Evolutionary conservation across 1,140 invertebrate species (phyloP), one percentile per base, ranked within the genome.

Genomic region (Notospermus geniculatus): DNA sequence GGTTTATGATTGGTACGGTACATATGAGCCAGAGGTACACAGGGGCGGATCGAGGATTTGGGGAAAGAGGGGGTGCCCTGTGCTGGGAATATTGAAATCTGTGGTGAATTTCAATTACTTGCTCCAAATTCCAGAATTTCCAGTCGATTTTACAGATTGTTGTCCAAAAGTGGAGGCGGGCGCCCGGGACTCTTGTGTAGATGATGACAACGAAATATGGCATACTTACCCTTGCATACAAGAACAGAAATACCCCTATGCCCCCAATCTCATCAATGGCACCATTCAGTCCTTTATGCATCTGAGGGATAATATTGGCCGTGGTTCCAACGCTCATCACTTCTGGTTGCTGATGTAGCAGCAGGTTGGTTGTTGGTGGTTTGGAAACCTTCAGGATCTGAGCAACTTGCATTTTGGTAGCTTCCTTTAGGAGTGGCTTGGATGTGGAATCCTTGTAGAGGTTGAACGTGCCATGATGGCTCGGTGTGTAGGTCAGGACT

Each of bases 141-240:
- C n/a, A n/a, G n/a, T n/a, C n/a, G n/a, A n/a, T n/a, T n/a, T n/a
- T n/a, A n/a, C n/a, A n/a, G n/a, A n/a, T n/a, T n/a, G n/a, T n/a
- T n/a, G n/a, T n/a, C n/a, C n/a, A n/a, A n/a, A n/a, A n/a, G n/a
- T n/a, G n/a, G n/a, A n/a, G n/a, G n/a, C n/a, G n/a, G n/a, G n/a
- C n/a, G n/a, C n/a, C n/a, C n/a, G n/a, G n/a, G n/a, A n/a, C n/a
- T n/a, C n/a, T n/a, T n/a, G n/a, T n/a, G n/a, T n/a, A n/a, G n/a
- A n/a, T n/a, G n/a, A 43, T 29, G 23, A 2, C 57, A n/a, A 57
- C 60, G 50, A n/a, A n/a, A n/a, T n/a, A n/a, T n/a, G n/a, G n/a
- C n/a, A n/a, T n/a, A n/a, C n/a, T n/a, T 59, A 80, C 78, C 74
- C 78, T 75, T 1, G 78, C 78, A 62, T 77, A 73, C 1, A 80